Base-by-base conservation (phyloP, 2,888 invertebrate genomes). In the Macaria notata region DNA sequence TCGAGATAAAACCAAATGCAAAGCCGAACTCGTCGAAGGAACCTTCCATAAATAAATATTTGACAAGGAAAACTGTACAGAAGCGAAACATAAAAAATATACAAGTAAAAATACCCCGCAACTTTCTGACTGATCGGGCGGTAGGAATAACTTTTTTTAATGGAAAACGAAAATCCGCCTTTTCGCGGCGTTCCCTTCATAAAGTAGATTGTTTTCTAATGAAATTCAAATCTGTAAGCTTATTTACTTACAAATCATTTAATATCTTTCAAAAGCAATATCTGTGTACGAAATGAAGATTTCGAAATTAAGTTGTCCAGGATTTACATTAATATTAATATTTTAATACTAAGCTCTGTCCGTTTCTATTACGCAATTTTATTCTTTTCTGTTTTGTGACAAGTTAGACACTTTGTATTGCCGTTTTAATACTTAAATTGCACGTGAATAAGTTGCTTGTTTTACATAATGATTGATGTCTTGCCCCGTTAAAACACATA, bases 111-210 rank as follows among this genome's bases (percentile, higher is more conserved):
- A 65, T 57, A 70, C 65, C 56, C 55, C 49, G 46, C 64, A 76
- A 78, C 69, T 80, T 78, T 80, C 78, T 79, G 81, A 82, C 71
- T 74, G 83, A 83, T 59, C 51, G 59, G 19, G 47, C 44, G 31
- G 49, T 60, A 66, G 64, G 70, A 75, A 74, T 68, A 75, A 69
- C 66, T 67, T 70, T 36, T 73, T 66, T 53, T 66, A 72, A 71
- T 68, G 68, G 59, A 64, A 66, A 71, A 65, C 61, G 59, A 30
- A 56, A 49, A 54, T 61, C 54, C 53, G 19, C 30, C 46, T 36
- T 54, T 39, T 54, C 49, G 4, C n/a, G 45, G 54, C 53, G 36
- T 61, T 66, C 50, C 41, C 45, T 38, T 46, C 42, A 52, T 52
- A 66, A 69, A 68, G 69, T 63, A 60, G 62, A 70, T 71, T 71